phyloP scores from a whole-genome alignment of 1,140 invertebrate species.

The Drosophila paulistorum region DNA sequence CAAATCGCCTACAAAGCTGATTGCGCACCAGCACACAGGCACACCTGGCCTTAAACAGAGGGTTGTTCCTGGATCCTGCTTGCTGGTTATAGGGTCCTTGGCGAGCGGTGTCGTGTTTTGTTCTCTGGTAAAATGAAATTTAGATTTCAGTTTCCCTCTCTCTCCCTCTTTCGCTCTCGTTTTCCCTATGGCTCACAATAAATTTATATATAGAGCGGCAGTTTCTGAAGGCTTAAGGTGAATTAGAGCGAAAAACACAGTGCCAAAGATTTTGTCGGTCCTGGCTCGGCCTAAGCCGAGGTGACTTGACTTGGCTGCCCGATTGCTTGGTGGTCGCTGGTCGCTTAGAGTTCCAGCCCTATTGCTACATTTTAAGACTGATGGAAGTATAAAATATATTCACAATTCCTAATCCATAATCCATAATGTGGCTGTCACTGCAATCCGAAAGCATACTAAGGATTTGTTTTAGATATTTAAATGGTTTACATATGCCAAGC shows the following conservation, averaged over 20 bases:
- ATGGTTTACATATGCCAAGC: background rate
- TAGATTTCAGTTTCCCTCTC: slow-evolving; percentile 21
- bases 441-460: background rate
- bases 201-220: slow-evolving; percentile 35
- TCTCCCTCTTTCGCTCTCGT: background rate
- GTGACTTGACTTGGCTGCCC: slow-evolving; percentile 59
- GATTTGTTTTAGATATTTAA: background rate
- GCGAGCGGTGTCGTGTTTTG: slow-evolving; percentile 53
- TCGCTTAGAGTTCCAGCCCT: slow-evolving; percentile 26
- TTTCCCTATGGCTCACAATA: background rate
- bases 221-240: slow-evolving; percentile 66
- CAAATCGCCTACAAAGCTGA: slow-evolving; percentile 81
- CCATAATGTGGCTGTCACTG: background rate
- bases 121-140: slow-evolving; percentile 36
- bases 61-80: slow-evolving; percentile 44
- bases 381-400: background rate
- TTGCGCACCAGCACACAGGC: slow-evolving; percentile 75
- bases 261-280: slow-evolving; percentile 31
- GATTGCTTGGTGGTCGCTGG: slow-evolving; percentile 32
- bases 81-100: slow-evolving; percentile 18
- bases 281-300: slow-evolving; percentile 37
- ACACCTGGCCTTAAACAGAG: slow-evolving; percentile 58
- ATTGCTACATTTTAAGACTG: background rate
- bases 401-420: slow-evolving; percentile 4
- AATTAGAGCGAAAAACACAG: slow-evolving; percentile 59